Evolutionary conservation across 2,888 invertebrate genomes (phyloP).

Genomic region (Gymnosoma rotundatum): DNA sequence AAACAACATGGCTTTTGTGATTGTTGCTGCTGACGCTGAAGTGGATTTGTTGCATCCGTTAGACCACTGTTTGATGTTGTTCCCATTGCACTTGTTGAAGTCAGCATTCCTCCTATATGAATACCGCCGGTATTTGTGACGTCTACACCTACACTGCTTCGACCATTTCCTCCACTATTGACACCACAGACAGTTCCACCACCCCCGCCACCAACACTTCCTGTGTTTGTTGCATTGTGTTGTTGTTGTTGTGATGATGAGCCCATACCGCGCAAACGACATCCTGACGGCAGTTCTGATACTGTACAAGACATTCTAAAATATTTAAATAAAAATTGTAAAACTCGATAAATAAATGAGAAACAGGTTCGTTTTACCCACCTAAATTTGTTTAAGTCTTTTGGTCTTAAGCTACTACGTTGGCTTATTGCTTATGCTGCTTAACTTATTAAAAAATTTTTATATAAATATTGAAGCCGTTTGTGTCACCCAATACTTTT

Average conservation of each 20-base stretch:
- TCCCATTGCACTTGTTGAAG: slow-evolving; percentile 74
- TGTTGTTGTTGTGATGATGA: slow-evolving; percentile 79
- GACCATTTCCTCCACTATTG: slow-evolving; percentile 61
- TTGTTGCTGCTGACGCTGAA: slow-evolving; percentile 80
- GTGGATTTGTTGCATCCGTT: slow-evolving; percentile 71
- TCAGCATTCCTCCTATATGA: slow-evolving; percentile 76
- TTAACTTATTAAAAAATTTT: slow-evolving; percentile 54
- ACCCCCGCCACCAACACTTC: slow-evolving; percentile 73
- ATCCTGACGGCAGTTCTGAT: slow-evolving; percentile 83
- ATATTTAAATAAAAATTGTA: neutral
- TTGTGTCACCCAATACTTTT: slow-evolving; percentile 60
- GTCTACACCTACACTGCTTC: slow-evolving; percentile 70
- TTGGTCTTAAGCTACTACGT: slow-evolving; percentile 64
- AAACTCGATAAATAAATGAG: neutral
- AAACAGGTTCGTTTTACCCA: slow-evolving; percentile 1
- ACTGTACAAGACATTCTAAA: slow-evolving; percentile 85
- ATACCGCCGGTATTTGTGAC: slow-evolving; percentile 74
- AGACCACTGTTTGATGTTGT: slow-evolving; percentile 69
- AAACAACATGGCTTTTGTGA: slow-evolving; percentile 86
- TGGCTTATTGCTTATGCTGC: slow-evolving; percentile 67
- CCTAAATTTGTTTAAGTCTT: slow-evolving; percentile 69
- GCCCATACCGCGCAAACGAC: slow-evolving; percentile 82
- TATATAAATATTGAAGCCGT: slow-evolving; percentile 63
- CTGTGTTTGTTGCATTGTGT: slow-evolving; percentile 77
- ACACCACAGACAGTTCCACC: slow-evolving; percentile 76